These are phyloP conservation scores for Zootermopsis nevadensis DNA, from an alignment of 2,888 invertebrate species.

Conservation along the genomic window DNA sequence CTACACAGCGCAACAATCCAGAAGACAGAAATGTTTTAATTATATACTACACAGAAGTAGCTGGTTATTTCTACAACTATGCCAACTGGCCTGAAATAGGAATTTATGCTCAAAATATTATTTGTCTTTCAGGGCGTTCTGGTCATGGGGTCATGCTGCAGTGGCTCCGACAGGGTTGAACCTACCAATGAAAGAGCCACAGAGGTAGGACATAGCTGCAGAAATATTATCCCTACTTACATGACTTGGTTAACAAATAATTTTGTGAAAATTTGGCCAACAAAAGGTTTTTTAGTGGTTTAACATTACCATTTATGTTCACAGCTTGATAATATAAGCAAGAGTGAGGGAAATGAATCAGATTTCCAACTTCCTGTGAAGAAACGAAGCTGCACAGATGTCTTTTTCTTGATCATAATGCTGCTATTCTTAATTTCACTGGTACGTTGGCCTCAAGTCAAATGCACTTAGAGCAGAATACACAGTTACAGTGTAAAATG, in stretches of 20 bases:
- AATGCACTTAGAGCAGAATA: conserved; percentile 31
- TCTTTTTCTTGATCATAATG: conserved; percentile 67
- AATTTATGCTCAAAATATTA: too few species aligned
- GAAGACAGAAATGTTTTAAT: too few species aligned
- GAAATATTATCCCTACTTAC: background rate
- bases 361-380: conserved; percentile 50
- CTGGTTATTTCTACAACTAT: too few species aligned
- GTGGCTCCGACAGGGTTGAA: conserved; percentile 47
- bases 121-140: too few species aligned
- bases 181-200: conserved; percentile 43
- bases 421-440: conserved; percentile 66
- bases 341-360: background rate
- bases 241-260: background rate
- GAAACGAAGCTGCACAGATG: conserved; percentile 67
- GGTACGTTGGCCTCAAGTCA: conserved; percentile 63
- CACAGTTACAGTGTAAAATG: background rate
- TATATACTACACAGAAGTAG: too few species aligned
- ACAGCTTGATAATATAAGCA: conserved; percentile 44
- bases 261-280: background rate
- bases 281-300: background rate
- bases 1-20: too few species aligned
- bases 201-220: conserved; percentile 16
- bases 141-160: conserved; percentile 48
- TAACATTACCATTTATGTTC: background rate
- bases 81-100: too few species aligned